Evolutionary conservation across 2,113 vertebrate genomes (phyloP).

Genomic region (Picathartes gymnocephalus): DNA sequence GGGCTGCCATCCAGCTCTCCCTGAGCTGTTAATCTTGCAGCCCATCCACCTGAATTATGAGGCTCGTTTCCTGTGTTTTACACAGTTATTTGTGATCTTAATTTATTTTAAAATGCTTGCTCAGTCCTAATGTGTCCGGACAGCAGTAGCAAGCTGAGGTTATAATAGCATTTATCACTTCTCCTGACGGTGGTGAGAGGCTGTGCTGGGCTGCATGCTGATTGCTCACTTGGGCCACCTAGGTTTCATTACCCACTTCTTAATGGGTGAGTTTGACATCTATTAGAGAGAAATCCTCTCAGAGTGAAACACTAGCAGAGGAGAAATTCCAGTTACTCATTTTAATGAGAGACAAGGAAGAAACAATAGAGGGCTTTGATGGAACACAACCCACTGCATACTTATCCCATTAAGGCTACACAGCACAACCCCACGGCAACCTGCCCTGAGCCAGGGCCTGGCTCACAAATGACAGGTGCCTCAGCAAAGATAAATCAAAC

Average conservation of each 20-base stretch:
- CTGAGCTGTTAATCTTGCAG: slow-evolving; percentile 36
- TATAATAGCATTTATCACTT: slow-evolving; percentile 61
- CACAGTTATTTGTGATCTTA: slow-evolving; percentile 62
- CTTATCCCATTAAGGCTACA: slow-evolving; percentile 42
- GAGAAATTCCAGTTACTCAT: slow-evolving; percentile 55
- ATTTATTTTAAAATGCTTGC: slow-evolving; percentile 63
- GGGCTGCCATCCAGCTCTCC: slow-evolving; percentile 11
- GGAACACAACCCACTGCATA: neutral
- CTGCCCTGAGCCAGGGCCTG: neutral
- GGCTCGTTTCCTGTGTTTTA: slow-evolving; percentile 45
- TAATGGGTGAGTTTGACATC: slow-evolving; percentile 59
- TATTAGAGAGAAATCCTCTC: slow-evolving; percentile 61
- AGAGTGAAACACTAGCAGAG: slow-evolving; percentile 38
- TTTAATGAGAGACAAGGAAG: slow-evolving; percentile 60
- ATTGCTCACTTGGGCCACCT: slow-evolving; percentile 59
- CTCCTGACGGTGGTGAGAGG: slow-evolving; percentile 21
- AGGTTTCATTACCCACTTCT: slow-evolving; percentile 64
- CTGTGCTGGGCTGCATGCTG: slow-evolving; percentile 47
- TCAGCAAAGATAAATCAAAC: neutral
- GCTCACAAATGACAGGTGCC: neutral
- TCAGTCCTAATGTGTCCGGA: slow-evolving; percentile 52
- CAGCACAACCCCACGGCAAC: neutral
- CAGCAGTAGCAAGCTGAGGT: slow-evolving; percentile 26
- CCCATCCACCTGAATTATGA: slow-evolving; percentile 57
- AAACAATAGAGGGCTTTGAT: slow-evolving; percentile 46